phyloP scores from a whole-genome alignment of 2,113 vertebrate genomes.

The Scopus umbretta region DNA sequence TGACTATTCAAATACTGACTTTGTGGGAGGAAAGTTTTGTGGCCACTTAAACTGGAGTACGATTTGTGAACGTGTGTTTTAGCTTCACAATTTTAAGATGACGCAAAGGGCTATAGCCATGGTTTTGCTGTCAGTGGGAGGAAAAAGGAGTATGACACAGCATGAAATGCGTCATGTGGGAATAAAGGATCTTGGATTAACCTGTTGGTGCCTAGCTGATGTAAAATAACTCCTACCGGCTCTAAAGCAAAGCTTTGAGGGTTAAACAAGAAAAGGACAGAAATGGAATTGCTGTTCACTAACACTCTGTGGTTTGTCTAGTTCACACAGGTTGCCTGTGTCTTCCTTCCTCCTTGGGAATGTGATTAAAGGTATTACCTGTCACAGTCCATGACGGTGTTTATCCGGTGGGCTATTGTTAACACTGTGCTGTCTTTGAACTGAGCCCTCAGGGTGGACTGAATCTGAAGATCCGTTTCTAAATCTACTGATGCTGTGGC shows the following conservation, averaged over 20 bases:
- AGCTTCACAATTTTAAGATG: background rate
- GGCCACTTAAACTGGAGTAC: background rate
- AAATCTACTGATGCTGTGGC: constrained; percentile 90
- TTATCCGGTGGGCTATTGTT: constrained; percentile 88
- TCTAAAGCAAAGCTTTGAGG: background rate
- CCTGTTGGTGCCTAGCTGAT: background rate
- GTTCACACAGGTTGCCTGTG: background rate
- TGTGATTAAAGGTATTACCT: constrained; percentile 66
- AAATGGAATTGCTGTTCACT: background rate
- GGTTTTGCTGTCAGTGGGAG: background rate
- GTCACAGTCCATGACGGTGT: constrained; percentile 86
- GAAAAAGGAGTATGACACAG: background rate
- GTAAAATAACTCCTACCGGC: background rate
- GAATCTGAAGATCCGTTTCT: constrained; percentile 89
- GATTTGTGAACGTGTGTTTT: background rate
- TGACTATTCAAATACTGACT: background rate
- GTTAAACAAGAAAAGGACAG: background rate
- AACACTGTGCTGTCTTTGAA: constrained; percentile 89
- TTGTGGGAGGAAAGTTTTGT: background rate
- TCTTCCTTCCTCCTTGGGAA: background rate
- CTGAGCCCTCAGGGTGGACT: constrained; percentile 80
- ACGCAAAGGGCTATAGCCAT: background rate
- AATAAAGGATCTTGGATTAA: background rate
- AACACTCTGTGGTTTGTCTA: background rate
- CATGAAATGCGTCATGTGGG: background rate